These are phyloP conservation scores for Psephotus haematonotus DNA, from an alignment of 2,113 vertebrate species.

Conservation along the genomic window DNA sequence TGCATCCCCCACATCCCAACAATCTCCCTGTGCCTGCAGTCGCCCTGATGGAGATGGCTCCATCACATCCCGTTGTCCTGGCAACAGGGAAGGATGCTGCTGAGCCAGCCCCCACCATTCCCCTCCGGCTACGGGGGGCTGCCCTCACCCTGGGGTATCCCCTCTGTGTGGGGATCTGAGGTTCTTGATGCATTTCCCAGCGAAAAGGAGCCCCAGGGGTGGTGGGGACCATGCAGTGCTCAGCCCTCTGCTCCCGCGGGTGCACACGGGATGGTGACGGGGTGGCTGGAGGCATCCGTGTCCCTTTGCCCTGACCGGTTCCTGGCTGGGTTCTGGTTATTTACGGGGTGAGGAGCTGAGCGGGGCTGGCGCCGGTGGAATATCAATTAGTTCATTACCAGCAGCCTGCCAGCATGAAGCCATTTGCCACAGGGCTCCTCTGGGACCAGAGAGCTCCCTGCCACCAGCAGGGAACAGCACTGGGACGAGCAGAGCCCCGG, in stretches of 20 bases:
- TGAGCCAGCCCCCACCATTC: background rate
- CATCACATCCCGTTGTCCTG: conserved; percentile 39
- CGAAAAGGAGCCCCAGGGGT: fast-evolving
- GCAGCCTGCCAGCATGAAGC: background rate
- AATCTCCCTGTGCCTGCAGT: fast-evolving
- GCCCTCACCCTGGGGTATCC: background rate
- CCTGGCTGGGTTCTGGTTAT: background rate
- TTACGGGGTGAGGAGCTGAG: background rate
- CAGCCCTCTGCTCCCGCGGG: fast-evolving
- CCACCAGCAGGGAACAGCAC: background rate
- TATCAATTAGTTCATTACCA: background rate
- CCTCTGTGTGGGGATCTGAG: fast-evolving
- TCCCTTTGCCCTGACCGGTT: background rate
- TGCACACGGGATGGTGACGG: fast-evolving
- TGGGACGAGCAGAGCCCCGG: background rate
- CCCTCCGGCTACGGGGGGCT: background rate
- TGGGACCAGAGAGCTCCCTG: background rate
- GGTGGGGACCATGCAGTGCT: fast-evolving
- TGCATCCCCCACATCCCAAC: background rate
- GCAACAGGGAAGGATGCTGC: conserved; percentile 40
- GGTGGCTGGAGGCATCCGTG: fast-evolving
- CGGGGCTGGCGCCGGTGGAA: background rate
- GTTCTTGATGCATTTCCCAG: background rate
- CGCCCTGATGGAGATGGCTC: background rate
- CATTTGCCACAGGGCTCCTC: background rate